phyloP scores from a whole-genome alignment of 2,113 vertebrate species.

The Bostrychus sinensis region DNA sequence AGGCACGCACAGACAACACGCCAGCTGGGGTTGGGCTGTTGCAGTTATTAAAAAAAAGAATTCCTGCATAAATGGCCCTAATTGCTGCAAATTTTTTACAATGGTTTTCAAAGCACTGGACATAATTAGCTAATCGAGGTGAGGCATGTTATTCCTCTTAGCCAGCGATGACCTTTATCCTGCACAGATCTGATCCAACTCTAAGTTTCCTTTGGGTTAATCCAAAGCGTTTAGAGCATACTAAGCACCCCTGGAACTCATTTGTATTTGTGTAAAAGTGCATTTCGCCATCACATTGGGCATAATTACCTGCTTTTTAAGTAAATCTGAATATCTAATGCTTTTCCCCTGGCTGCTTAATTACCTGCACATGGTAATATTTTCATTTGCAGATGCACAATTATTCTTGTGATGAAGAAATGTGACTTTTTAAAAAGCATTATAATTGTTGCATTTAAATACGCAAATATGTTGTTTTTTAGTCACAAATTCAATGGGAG shows the following conservation, averaged over 20 bases:
- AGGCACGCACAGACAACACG: conserved; percentile 14
- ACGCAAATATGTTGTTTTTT: background rate
- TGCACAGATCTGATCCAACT: conserved; percentile 9
- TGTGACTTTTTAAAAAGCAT: background rate
- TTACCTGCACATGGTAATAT: conserved; percentile 22
- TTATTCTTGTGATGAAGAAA: conserved; percentile 15
- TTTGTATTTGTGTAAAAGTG: conserved; percentile 35
- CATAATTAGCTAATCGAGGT: background rate
- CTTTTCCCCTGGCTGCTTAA: conserved; percentile 26
- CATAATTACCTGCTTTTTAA: conserved; percentile 54
- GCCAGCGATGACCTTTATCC: conserved; percentile 20
- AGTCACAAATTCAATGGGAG: background rate
- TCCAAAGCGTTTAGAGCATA: background rate
- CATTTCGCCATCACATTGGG: conserved; percentile 39
- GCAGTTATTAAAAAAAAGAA: conserved; percentile 1
- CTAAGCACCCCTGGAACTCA: conserved; percentile 14
- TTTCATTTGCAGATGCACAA: conserved; percentile 14
- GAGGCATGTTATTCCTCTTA: conserved; percentile 8
- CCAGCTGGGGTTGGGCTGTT: conserved; percentile 11
- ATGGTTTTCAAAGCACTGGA: background rate
- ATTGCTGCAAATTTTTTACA: conserved; percentile 1
- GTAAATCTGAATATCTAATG: conserved; percentile 46
- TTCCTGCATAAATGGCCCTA: background rate
- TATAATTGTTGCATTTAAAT: background rate
- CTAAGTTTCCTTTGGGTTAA: conserved; percentile 31